phyloP scores from a whole-genome alignment of 2,888 invertebrate species.

The Acheta domesticus region DNA sequence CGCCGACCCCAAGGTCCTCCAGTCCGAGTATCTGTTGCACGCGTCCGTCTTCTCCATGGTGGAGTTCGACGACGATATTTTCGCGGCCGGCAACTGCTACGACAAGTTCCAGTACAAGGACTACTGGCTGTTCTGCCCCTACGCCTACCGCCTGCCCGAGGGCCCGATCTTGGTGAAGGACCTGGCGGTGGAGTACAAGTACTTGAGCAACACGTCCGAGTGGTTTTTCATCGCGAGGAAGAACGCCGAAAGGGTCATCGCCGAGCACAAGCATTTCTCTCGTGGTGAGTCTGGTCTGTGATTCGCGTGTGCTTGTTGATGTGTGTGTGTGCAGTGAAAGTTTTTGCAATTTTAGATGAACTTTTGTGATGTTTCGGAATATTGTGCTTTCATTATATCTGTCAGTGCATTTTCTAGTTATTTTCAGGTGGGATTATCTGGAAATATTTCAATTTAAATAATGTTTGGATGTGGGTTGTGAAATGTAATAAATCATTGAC shows the following conservation, averaged over 20 bases:
- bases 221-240: constrained; percentile 92
- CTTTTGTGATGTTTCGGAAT: no score
- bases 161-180: constrained; percentile 88
- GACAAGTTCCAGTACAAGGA: constrained; percentile 83
- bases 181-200: constrained; percentile 89
- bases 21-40: constrained; percentile 85
- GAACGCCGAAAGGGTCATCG: constrained; percentile 83
- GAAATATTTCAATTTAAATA: no score
- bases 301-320: no score
- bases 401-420: no score
- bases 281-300: constrained; percentile 62
- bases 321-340: no score
- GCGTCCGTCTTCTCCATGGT: constrained; percentile 89
- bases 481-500: no score
- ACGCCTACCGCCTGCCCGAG: constrained; percentile 83
- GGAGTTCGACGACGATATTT: constrained; percentile 91
- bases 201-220: constrained; percentile 88
- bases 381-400: no score
- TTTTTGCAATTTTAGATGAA: no score
- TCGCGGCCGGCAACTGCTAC: constrained; percentile 94
- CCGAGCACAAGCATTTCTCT: constrained; percentile 76
- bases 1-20: constrained; percentile 70
- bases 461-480: no score
- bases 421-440: no score
- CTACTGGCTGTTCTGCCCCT: constrained; percentile 84